Evolutionary conservation across 2,888 invertebrate genomes (phyloP).

Genomic region (Eugnorisma glareosa): DNA sequence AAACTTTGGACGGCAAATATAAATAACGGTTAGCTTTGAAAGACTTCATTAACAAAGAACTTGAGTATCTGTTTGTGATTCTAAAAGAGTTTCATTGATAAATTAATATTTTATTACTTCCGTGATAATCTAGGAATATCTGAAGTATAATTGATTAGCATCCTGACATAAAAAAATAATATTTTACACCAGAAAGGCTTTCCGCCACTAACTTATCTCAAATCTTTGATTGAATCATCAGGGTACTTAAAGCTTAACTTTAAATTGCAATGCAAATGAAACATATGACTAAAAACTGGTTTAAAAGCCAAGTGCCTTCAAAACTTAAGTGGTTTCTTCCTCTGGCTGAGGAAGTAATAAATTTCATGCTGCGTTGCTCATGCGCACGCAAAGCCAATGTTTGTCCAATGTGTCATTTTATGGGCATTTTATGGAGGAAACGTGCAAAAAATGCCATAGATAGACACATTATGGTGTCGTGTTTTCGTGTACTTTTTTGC

Average conservation of each 20-base stretch:
- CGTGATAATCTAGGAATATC: neutral
- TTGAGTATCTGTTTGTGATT: neutral
- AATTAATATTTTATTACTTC: neutral
- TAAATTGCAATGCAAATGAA: slow-evolving; percentile 50
- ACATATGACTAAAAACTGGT: slow-evolving; percentile 44
- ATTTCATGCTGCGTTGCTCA: slow-evolving; percentile 58
- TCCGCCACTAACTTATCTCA: slow-evolving; percentile 21
- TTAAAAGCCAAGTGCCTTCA: slow-evolving; percentile 50
- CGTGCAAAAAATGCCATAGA: slow-evolving; percentile 64
- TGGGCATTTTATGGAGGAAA: slow-evolving; percentile 68
- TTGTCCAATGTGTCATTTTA: slow-evolving; percentile 62
- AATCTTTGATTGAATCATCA: slow-evolving; percentile 42
- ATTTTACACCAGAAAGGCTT: neutral
- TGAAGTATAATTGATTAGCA: slow-evolving; percentile 5
- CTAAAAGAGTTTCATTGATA: neutral
- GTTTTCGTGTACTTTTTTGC: slow-evolving; percentile 56
- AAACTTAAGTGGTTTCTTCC: slow-evolving; percentile 65
- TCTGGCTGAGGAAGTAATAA: slow-evolving; percentile 68
- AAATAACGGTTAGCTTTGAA: neutral
- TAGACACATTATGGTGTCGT: slow-evolving; percentile 56
- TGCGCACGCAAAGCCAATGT: slow-evolving; percentile 56
- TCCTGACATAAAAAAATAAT: neutral
- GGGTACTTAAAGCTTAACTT: slow-evolving; percentile 44
- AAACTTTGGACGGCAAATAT: slow-evolving; percentile 1
- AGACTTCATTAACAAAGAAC: neutral